Conservation (phyloP, 2,888 invertebrate genomes). For the Rhaphigaster nebulosa region DNA sequence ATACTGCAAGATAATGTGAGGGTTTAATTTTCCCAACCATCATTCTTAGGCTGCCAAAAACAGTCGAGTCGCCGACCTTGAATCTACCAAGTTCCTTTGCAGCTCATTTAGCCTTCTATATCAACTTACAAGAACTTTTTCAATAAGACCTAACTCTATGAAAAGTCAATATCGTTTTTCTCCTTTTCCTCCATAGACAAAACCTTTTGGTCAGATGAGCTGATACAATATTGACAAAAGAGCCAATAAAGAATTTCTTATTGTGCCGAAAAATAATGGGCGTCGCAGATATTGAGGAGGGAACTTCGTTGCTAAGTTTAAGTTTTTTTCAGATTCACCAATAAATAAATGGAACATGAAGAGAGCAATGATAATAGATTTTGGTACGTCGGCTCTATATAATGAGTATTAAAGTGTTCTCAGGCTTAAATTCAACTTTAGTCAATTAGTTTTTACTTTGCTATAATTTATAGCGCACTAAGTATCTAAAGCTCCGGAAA, state of each 20-base stretch:
- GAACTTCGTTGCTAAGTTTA: background rate
- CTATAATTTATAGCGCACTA: too few species aligned
- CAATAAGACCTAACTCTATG: conserved; percentile 1
- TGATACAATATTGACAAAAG: background rate
- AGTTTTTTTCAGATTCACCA: background rate
- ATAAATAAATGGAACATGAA: too few species aligned
- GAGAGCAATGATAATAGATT: too few species aligned
- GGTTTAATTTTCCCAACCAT: background rate
- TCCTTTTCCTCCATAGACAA: background rate
- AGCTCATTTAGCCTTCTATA: conserved; percentile 23
- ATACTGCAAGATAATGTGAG: background rate
- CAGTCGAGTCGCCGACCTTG: background rate
- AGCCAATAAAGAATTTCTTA: background rate
- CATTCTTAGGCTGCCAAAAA: conserved; percentile 17
- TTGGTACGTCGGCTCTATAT: too few species aligned
- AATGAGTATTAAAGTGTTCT: too few species aligned
- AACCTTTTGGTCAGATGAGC: background rate
- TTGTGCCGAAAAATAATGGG: background rate
- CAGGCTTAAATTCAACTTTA: too few species aligned
- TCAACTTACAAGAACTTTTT: conserved; percentile 16
- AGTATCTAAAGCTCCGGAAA: too few species aligned
- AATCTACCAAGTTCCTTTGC: background rate
- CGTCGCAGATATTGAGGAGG: background rate
- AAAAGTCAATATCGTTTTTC: background rate
- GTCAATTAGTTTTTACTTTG: too few species aligned